phyloP scores from a whole-genome alignment of 2,888 invertebrate genomes.

The Tachina lurida region DNA sequence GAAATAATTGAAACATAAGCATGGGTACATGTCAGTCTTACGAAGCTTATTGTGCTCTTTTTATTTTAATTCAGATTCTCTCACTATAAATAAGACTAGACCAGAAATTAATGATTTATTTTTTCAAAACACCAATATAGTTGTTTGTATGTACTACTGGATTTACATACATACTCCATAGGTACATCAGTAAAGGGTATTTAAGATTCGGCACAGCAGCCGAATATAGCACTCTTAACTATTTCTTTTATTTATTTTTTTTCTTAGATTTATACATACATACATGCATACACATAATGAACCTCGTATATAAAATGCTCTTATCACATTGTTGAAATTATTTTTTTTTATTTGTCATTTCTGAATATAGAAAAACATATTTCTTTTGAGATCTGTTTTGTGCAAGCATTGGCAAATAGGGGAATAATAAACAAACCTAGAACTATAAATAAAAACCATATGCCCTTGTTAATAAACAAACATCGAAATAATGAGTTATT shows the following conservation, averaged over 20 bases:
- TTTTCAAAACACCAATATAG: no score
- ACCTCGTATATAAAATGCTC: neutral
- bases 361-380: neutral
- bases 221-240: no score
- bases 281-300: neutral
- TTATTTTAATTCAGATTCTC: no score
- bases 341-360: neutral
- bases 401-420: conserved; percentile 6
- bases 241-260: no score
- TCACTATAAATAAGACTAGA: no score
- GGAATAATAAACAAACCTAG: neutral
- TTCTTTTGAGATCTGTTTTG: conserved; percentile 6
- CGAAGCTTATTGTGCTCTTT: no score
- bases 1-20: no score
- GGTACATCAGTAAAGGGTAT: neutral
- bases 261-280: neutral
- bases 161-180: neutral
- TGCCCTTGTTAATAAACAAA: conserved; percentile 37
- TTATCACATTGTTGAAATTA: no score
- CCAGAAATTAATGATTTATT: no score
- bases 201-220: no score
- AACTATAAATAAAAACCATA: conserved; percentile 1
- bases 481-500: conserved; percentile 12
- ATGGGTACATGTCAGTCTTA: no score
- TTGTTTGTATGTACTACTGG: neutral